Conservation (phyloP, 2,797 vertebrate genomes). For the Lacerta viridis region DNA sequence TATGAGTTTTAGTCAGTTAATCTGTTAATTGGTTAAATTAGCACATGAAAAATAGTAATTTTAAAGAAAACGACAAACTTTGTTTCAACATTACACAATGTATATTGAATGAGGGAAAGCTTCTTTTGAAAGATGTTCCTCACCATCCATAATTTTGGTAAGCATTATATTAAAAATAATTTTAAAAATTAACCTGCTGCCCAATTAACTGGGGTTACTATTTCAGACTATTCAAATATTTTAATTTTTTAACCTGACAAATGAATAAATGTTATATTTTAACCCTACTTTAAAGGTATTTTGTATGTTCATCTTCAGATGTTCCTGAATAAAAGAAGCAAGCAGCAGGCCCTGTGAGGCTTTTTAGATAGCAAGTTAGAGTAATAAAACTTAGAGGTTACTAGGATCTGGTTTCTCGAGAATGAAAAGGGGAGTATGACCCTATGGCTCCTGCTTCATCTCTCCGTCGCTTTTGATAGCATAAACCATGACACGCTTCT, state of each 20-base stretch:
- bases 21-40: not conserved
- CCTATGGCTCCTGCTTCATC: too few species aligned
- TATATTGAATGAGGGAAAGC: not conserved
- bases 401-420: too few species aligned
- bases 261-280: not conserved
- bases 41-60: not conserved
- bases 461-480: too few species aligned
- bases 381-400: too few species aligned
- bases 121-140: not conserved
- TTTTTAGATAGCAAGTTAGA: not conserved
- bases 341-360: not conserved
- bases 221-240: not conserved
- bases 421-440: too few species aligned
- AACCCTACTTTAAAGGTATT: not conserved
- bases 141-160: not conserved
- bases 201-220: not conserved
- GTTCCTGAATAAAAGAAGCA: not conserved
- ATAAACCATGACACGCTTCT: too few species aligned
- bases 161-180: not conserved
- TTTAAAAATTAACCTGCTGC: not conserved
- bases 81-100: not conserved
- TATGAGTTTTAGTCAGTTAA: not conserved
- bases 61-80: not conserved
- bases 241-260: not conserved
- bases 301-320: not conserved